phyloP scores from a whole-genome alignment of 2,113 vertebrate genomes.

The Vulpes vulpes region DNA sequence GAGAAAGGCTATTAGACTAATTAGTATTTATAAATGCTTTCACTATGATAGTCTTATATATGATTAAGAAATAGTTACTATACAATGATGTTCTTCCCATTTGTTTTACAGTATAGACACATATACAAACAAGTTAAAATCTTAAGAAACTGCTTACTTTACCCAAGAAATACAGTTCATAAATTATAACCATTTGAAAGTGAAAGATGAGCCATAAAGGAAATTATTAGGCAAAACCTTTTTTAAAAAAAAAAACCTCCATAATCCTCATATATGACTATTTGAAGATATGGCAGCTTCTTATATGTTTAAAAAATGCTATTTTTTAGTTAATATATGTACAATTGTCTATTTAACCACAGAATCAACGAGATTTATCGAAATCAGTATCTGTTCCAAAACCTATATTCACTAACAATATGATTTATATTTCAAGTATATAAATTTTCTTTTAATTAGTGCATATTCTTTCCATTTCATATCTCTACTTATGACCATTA shows the following conservation, averaged over 20 bases:
- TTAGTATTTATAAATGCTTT: not conserved
- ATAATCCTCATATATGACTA: slow-evolving; percentile 33
- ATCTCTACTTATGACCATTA: not conserved
- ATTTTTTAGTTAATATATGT: slow-evolving; percentile 33
- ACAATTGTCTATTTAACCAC: slow-evolving; percentile 22
- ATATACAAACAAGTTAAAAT: slow-evolving; percentile 46
- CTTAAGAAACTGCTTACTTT: not conserved
- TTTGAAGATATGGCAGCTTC: slow-evolving; percentile 30
- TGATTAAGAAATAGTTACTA: slow-evolving; percentile 1
- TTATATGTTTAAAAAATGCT: not conserved
- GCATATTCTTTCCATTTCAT: not conserved
- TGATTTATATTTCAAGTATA: slow-evolving; percentile 16
- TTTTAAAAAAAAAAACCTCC: not conserved
- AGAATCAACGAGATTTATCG: slow-evolving; percentile 16
- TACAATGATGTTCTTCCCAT: not conserved
- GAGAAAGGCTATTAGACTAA: not conserved
- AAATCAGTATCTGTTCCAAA: slow-evolving; percentile 23
- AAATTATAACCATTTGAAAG: slow-evolving; percentile 73
- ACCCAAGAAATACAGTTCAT: slow-evolving; percentile 51
- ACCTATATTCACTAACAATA: not conserved
- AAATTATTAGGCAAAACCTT: slow-evolving; percentile 77
- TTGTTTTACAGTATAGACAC: slow-evolving; percentile 10
- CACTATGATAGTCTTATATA: not conserved
- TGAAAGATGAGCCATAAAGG: slow-evolving; percentile 79
- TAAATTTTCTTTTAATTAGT: not conserved